A percentile compares a stretch with the other conserved stretches of the same genome.
Evolutionary conservation across 2,888 invertebrate species (phyloP).

Genomic region (Acanthopleura granulata): DNA sequence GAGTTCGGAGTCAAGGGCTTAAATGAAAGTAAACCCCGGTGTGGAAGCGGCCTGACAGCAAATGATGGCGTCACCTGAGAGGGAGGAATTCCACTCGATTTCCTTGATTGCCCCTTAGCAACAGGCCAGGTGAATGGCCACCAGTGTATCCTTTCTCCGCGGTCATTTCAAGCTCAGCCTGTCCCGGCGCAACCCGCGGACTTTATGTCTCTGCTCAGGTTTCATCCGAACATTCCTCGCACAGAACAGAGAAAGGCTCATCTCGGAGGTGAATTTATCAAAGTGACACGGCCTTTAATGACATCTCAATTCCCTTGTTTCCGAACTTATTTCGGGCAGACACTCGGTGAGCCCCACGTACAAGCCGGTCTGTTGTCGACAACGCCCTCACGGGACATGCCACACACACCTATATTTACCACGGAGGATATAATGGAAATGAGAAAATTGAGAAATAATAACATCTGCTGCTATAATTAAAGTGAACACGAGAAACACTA

Average conservation of each 20-base stretch:
- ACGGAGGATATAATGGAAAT: too few species aligned
- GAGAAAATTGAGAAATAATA: too few species aligned
- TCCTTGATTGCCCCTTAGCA: neutral
- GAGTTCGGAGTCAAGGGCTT: neutral
- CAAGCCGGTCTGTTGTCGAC: neutral
- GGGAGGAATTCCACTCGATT: constrained; percentile 12
- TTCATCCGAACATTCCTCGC: neutral
- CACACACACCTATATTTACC: neutral
- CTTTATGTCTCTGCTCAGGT: neutral
- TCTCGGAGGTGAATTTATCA: neutral
- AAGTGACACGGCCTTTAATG: constrained; percentile 7
- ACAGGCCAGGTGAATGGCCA: neutral
- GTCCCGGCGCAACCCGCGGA: neutral
- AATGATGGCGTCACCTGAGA: constrained; percentile 2
- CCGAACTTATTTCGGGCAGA: neutral
- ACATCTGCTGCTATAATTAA: too few species aligned
- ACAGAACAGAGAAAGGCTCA: neutral
- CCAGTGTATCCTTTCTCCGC: neutral
- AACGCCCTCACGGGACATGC: neutral
- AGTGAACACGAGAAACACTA: too few species aligned
- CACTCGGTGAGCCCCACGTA: neutral
- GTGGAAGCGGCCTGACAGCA: neutral
- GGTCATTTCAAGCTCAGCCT: neutral
- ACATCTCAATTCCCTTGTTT: constrained; percentile 9
- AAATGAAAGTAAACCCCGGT: constrained; percentile 1